Evolutionary conservation across 2,113 vertebrate species (phyloP).

Genomic region (Cyanoramphus novaezelandiae): DNA sequence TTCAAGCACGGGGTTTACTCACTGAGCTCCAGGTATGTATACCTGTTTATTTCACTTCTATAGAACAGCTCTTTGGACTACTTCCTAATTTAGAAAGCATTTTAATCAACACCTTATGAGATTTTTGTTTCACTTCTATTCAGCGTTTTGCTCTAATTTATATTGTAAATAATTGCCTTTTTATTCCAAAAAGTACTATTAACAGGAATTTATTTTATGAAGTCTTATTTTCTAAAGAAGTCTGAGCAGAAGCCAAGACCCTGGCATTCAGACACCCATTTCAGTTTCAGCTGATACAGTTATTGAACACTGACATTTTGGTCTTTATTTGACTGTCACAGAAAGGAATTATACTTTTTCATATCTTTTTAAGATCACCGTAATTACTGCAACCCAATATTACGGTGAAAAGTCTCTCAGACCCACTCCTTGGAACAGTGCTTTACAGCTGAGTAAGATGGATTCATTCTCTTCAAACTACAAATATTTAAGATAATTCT

Average conservation of each 20-base stretch:
- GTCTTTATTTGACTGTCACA: neutral
- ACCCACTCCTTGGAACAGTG: neutral
- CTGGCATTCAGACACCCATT: neutral
- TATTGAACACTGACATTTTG: neutral
- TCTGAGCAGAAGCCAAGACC: neutral
- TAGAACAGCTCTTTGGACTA: neutral
- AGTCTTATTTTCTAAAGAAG: neutral
- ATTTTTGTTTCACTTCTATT: neutral
- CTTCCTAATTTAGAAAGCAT: neutral
- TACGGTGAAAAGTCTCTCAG: neutral
- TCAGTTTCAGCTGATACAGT: neutral
- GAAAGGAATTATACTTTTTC: neutral
- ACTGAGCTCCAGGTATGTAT: neutral
- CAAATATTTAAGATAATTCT: neutral
- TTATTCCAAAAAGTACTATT: neutral
- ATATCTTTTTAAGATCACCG: neutral
- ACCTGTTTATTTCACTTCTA: neutral
- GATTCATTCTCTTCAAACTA: neutral
- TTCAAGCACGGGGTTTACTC: neutral
- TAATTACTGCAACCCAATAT: neutral
- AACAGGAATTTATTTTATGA: neutral
- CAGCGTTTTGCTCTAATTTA: neutral
- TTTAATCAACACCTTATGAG: neutral
- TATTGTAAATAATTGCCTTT: neutral
- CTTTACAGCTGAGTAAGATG: neutral